Evolutionary conservation across 2,113 vertebrate species (phyloP).

Genomic region (Nothoprocta perdicaria): DNA sequence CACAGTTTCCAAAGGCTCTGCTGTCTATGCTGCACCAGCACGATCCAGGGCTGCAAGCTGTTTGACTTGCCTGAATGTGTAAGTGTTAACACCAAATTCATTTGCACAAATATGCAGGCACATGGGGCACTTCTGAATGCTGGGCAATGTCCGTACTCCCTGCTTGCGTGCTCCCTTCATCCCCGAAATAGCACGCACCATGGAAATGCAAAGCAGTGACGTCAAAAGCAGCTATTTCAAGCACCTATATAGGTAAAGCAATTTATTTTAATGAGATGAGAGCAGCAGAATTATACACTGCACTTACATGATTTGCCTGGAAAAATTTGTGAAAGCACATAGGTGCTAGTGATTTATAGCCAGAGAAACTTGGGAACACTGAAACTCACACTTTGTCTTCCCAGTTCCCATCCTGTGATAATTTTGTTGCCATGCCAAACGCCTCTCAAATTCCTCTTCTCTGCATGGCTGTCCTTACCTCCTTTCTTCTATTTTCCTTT

Average conservation of each 20-base stretch:
- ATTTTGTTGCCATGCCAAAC: background rate
- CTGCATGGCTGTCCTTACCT: background rate
- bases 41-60: fast-evolving
- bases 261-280: background rate
- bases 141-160: background rate
- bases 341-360: background rate
- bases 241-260: background rate
- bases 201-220: background rate
- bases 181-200: background rate
- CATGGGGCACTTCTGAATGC: background rate
- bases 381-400: background rate
- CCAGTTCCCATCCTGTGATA: background rate
- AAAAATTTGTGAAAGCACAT: background rate
- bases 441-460: background rate
- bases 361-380: background rate
- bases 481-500: background rate
- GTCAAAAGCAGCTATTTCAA: background rate
- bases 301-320: background rate
- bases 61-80: background rate
- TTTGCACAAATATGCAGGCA: background rate
- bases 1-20: background rate
- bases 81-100: background rate
- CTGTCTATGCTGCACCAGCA: background rate
- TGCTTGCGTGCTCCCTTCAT: background rate
- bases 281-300: background rate